A percentile compares a stretch with the other conserved stretches of the same genome.
These are phyloP conservation scores for Andricus quercusramuli DNA, from an alignment of 2,888 invertebrate species.

Conservation along the genomic window DNA sequence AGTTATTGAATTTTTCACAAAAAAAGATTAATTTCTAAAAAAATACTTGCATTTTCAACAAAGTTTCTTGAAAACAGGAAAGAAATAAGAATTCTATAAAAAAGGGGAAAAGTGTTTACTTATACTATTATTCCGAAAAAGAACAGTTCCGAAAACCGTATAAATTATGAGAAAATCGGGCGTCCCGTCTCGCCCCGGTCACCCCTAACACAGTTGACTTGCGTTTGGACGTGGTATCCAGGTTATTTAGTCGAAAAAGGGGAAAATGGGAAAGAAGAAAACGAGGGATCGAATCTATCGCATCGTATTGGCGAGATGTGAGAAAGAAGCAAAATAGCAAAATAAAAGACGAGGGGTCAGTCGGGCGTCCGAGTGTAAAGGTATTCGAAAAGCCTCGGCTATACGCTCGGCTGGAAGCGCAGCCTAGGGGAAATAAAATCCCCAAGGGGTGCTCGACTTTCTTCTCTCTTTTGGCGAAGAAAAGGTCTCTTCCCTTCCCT, in stretches of 20 bases:
- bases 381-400: constrained; percentile 68
- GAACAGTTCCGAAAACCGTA: too few relatives aligned
- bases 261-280: constrained; percentile 42
- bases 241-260: constrained; percentile 58
- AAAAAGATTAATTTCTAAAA: too few relatives aligned
- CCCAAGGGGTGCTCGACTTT: constrained; percentile 62
- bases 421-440: constrained; percentile 65
- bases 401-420: constrained; percentile 55
- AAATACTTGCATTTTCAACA: too few relatives aligned
- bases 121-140: too few relatives aligned
- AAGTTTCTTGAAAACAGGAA: too few relatives aligned
- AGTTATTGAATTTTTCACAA: too few relatives aligned
- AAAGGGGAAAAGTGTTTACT: too few relatives aligned
- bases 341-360: constrained; percentile 63
- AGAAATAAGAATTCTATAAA: too few relatives aligned
- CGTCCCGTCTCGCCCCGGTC: too few relatives aligned
- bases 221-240: constrained; percentile 47
- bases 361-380: constrained; percentile 75
- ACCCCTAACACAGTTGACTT: constrained; percentile 53
- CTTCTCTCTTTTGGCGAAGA: constrained; percentile 49
- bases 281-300: constrained; percentile 45
- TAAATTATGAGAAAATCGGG: too few relatives aligned
- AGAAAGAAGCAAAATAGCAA: constrained; percentile 39
- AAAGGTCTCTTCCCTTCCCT: constrained; percentile 61
- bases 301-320: constrained; percentile 5